Base-by-base conservation (phyloP, 2,113 vertebrate species). In the Struthidea cinerea region DNA sequence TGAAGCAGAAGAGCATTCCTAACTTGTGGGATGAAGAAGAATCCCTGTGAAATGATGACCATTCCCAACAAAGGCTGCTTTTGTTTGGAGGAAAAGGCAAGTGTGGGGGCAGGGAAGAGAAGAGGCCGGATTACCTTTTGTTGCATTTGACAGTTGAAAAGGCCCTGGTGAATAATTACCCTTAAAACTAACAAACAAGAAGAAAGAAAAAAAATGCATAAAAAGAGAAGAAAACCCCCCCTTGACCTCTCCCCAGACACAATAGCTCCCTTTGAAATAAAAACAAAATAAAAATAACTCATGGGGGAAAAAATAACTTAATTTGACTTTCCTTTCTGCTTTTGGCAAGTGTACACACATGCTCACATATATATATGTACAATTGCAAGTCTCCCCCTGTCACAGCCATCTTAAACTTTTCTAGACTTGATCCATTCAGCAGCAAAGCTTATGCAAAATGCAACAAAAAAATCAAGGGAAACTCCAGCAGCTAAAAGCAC, bases 161-260 rank as follows among this genome's bases (percentile, higher is more conserved):
- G 98, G 97, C 98, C 96, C 84, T 44, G 69, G 97, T 98, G 98
- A 99, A 99, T 99, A 98, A 99, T 98, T 98, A 98, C 98, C 97
- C 94, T 90, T 94, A 95, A 97, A 98, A 98, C 97, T 97, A 97
- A 97, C 93, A 98, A 97, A 98, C 86, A 94, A 97, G 92, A 90
- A 97, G 35, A 94, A 89, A 96, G 83, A 81, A 94, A 97, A 96
- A 97, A 94, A 91, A 78, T 6, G 39, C 32, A 75, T 76, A 73
- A 86, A 79, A 85, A 69, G 22, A 81, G 53, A 77, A 85, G 44
- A 27, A 32, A 84, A 84, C 35, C 7, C 1, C 1, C 7, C 20
- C 68, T 91, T 89, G 86, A 93, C 74, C 68, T 47, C 52, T 71
- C 69, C 77, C n/a, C 10, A 7, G 68, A n/a, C 14, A 82, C 41